Evolutionary conservation across 53 echinoderm and acorn worm species (phyloP), one percentile per base, ranked within the genome.

Genomic region (Apostichopus leukothele): DNA sequence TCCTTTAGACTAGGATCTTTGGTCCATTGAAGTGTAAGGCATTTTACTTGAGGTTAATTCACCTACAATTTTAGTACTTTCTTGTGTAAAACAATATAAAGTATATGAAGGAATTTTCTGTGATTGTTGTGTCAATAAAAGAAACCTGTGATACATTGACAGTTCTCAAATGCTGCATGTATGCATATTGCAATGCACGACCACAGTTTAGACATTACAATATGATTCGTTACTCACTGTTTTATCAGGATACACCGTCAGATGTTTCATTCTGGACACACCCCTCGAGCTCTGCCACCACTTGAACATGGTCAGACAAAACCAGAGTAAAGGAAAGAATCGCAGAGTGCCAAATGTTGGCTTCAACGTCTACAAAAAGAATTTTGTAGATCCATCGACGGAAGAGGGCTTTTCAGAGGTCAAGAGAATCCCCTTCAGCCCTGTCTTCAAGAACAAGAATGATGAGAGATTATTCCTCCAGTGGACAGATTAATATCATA

Each of bases 361-460:
- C 27, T 95, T 89, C 86, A 95, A 95, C 53, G 89, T 95, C 19
- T 95, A 93, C 92, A 96, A 96, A 89, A 96, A 96, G 93, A 95
- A 96, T 78, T 93, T 50, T 51, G 25, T 90, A 27, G 84, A 90
- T 63, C 97, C 95, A 12, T 50, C 60, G 7, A 88, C 19, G 59
- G 63, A 73, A 0, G 97, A 96, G 67, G 92, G 95, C n/a, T 91
- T 96, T 51, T 77, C 84, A 10, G 91, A 94, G 18, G 94, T 96
- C n/a, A 67, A 89, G 53, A 61, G 75, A 81, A 90, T 96, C 39
- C 90, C 91, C 3, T 96, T 96, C 54, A 50, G 75, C 61, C 95
- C 97, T 4, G 26, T 73, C 5, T 96, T 96, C 86, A 86, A 92
- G 52, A 90, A 60, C 18, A 93, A 95, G 7, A 77, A 89, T 9